Conservation (phyloP, 2,113 vertebrate genomes). For the Vulpes ferrilata region DNA sequence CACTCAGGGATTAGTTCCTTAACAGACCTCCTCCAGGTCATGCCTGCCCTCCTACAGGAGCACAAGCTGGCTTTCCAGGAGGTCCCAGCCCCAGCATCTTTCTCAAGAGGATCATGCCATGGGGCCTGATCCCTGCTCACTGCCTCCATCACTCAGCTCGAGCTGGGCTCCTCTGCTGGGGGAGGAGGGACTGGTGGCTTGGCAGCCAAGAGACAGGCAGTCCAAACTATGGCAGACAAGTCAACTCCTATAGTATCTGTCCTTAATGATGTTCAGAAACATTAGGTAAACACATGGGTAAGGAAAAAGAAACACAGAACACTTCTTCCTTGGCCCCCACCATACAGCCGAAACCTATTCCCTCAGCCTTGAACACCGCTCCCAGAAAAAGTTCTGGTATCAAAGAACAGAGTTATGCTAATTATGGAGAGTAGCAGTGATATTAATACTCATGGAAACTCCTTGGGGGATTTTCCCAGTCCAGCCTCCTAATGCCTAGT, state of each 20-base stretch:
- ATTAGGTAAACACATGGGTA: background rate
- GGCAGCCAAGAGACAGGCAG: background rate
- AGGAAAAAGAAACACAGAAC: conserved; percentile 36
- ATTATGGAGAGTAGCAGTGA: background rate
- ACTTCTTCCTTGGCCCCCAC: background rate
- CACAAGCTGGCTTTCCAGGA: background rate
- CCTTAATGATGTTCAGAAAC: conserved; percentile 2
- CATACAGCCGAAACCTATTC: background rate
- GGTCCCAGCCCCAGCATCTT: background rate
- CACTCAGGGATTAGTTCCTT: background rate
- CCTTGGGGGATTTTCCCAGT: background rate
- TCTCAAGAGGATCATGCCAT: background rate
- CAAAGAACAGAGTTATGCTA: conserved; percentile 46
- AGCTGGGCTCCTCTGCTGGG: background rate
- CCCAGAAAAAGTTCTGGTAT: conserved; percentile 13
- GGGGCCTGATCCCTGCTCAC: background rate
- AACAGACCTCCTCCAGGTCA: background rate
- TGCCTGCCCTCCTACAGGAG: background rate
- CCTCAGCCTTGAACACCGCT: background rate
- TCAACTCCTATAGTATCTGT: background rate
- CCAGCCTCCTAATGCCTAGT: background rate
- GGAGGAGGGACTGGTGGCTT: background rate
- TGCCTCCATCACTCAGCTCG: background rate
- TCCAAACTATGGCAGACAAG: background rate
- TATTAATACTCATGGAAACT: background rate